phyloP scores from a whole-genome alignment of 2,113 vertebrate species.

The Tapirus terrestris region DNA sequence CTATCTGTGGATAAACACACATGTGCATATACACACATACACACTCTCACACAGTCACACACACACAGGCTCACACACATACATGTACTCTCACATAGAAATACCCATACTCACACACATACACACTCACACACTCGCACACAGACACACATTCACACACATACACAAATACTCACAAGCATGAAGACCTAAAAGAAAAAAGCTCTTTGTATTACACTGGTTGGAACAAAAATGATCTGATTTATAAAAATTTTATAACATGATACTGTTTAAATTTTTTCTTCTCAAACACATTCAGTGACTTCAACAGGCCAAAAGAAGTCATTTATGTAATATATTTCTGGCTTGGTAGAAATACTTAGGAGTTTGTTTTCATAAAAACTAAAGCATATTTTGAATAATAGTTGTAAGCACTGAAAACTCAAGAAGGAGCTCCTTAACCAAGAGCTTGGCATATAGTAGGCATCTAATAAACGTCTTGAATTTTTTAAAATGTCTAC shows the following conservation, averaged over 20 bases:
- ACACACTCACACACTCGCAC: neutral
- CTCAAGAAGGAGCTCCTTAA: neutral
- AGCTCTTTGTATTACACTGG: neutral
- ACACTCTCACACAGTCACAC: neutral
- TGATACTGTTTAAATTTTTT: neutral
- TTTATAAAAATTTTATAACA: conserved; percentile 17
- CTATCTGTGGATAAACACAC: neutral
- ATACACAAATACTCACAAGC: neutral
- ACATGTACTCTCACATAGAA: neutral
- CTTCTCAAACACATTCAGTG: conserved; percentile 12
- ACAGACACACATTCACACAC: neutral
- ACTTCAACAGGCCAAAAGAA: neutral
- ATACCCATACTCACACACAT: neutral
- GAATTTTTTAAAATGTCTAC: neutral
- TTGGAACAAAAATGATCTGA: neutral
- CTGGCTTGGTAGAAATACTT: conserved; percentile 40
- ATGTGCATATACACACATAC: neutral
- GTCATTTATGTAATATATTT: neutral
- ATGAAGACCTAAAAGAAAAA: neutral
- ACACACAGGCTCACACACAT: neutral
- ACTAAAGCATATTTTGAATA: conserved; percentile 2
- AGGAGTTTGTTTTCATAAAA: neutral
- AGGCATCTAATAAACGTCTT: neutral
- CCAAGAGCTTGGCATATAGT: neutral
- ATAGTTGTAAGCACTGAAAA: neutral